These are phyloP conservation scores for Panzeria rudis DNA, from an alignment of 2,888 invertebrate genomes.

Conservation along the genomic window DNA sequence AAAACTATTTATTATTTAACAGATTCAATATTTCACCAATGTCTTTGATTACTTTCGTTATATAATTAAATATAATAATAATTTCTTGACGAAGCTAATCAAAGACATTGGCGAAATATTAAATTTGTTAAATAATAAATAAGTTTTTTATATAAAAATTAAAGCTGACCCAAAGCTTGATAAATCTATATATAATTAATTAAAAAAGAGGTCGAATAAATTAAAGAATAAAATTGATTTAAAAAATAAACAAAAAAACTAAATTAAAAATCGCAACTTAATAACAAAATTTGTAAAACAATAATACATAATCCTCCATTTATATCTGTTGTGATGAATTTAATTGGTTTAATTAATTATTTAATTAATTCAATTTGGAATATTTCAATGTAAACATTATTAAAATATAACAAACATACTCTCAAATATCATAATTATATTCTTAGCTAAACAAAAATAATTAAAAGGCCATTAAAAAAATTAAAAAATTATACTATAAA, in stretches of 20 bases:
- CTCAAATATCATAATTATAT: slow-evolving; percentile 69
- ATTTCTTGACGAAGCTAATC: too few species aligned
- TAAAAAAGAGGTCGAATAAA: too few species aligned
- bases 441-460: slow-evolving; percentile 73
- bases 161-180: too few species aligned
- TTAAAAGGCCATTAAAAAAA: slow-evolving; percentile 68
- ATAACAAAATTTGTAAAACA: slow-evolving; percentile 45
- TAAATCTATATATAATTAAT: too few species aligned
- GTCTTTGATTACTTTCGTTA: too few species aligned
- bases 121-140: too few species aligned
- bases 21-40: too few species aligned
- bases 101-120: too few species aligned
- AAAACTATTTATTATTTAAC: too few species aligned
- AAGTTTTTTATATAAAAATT: too few species aligned
- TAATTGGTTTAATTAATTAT: slow-evolving; percentile 47
- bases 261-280: neutral
- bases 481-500: slow-evolving; percentile 44
- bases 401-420: slow-evolving; percentile 61
- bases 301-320: slow-evolving; percentile 43
- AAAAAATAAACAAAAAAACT: neutral
- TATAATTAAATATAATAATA: too few species aligned
- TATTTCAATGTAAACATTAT: slow-evolving; percentile 57
- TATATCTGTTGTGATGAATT: slow-evolving; percentile 63
- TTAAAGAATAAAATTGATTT: slow-evolving; percentile 3
- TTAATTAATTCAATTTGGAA: slow-evolving; percentile 61